Evolutionary conservation across 1,140 invertebrate genomes (phyloP).

Genomic region (Zaprionus ornatus): DNA sequence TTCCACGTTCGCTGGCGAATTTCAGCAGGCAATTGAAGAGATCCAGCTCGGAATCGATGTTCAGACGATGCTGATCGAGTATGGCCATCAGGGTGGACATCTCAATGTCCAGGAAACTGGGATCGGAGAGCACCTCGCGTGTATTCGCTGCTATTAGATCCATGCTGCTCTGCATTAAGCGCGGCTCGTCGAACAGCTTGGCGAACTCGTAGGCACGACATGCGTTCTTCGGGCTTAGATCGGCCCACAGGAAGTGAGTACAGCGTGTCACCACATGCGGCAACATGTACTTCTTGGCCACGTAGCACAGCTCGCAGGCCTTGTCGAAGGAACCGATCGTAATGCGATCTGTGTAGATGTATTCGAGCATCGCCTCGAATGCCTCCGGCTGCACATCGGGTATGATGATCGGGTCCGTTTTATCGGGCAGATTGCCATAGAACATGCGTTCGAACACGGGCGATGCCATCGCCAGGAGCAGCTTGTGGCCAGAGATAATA

Average conservation of each 20-base stretch:
- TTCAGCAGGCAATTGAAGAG: slow-evolving; percentile 89
- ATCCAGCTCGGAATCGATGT: slow-evolving; percentile 90
- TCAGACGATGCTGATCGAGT: slow-evolving; percentile 89
- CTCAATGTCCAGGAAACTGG: slow-evolving; percentile 90
- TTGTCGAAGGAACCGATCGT: slow-evolving; percentile 91
- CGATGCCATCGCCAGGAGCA: slow-evolving; percentile 92
- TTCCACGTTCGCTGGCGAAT: slow-evolving; percentile 86
- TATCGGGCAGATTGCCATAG: slow-evolving; percentile 88
- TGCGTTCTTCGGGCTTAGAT: slow-evolving; percentile 91
- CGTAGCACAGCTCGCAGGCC: slow-evolving; percentile 93
- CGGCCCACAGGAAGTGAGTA: slow-evolving; percentile 91
- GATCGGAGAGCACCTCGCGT: slow-evolving; percentile 89
- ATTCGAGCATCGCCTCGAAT: slow-evolving; percentile 91
- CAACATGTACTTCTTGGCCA: slow-evolving; percentile 94
- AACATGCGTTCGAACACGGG: slow-evolving; percentile 94
- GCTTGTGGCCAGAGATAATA: slow-evolving; percentile 90
- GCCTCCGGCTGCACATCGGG: slow-evolving; percentile 93
- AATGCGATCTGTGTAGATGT: slow-evolving; percentile 92
- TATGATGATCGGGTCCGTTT: slow-evolving; percentile 90
- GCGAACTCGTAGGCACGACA: slow-evolving; percentile 94
- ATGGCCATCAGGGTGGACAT: slow-evolving; percentile 89
- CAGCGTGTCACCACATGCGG: slow-evolving; percentile 92
- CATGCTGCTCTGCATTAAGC: slow-evolving; percentile 91
- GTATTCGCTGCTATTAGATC: slow-evolving; percentile 91
- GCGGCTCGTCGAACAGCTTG: slow-evolving; percentile 91